phyloP scores from a whole-genome alignment of 1,140 invertebrate species.

The Penaeus indicus region DNA sequence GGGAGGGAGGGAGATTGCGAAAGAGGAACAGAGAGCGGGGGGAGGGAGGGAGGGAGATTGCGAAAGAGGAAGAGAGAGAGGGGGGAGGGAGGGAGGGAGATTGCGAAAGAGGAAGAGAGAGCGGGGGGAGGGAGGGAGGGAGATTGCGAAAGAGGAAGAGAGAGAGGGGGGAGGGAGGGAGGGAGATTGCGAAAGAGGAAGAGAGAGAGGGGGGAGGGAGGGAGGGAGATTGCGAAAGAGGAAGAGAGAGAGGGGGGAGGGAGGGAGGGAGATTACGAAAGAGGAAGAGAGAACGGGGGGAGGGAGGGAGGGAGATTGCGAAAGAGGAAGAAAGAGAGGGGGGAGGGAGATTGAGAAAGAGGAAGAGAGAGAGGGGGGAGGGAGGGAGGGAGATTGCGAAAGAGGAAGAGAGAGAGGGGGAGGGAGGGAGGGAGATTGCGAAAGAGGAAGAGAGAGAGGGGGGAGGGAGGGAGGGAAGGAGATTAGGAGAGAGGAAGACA shows the following conservation, averaged over 20 bases:
- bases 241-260: too few species aligned
- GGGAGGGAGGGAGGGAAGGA: neutral
- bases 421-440: neutral
- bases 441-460: neutral
- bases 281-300: too few species aligned
- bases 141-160: neutral
- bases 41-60: too few species aligned
- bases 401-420: neutral
- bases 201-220: constrained; percentile 70
- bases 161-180: too few species aligned
- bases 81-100: too few species aligned
- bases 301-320: neutral
- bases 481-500: neutral
- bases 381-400: neutral
- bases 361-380: too few species aligned
- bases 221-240: too few species aligned
- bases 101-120: too few species aligned
- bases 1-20: neutral
- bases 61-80: too few species aligned
- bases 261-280: too few species aligned
- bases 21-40: too few species aligned
- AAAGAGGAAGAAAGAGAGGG: neutral
- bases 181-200: constrained; percentile 85
- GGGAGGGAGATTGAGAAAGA: neutral
- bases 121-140: neutral